These are phyloP conservation scores for Muscidifurax raptorellus DNA, from an alignment of 1,140 invertebrate genomes.

Conservation along the genomic window DNA sequence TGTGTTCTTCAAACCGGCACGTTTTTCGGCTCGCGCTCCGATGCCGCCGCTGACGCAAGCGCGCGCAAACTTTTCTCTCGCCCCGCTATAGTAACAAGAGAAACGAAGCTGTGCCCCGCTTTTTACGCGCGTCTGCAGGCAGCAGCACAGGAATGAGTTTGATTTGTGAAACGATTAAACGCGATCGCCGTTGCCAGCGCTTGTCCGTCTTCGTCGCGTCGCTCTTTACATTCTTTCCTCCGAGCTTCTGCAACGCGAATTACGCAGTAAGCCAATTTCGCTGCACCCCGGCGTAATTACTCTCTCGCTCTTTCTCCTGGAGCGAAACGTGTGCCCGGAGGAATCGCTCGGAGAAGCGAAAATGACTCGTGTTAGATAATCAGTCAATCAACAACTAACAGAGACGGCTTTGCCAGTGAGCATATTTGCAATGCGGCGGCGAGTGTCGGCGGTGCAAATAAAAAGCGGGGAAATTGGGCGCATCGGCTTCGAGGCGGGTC, in stretches of 20 bases:
- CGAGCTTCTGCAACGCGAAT: conserved; percentile 59
- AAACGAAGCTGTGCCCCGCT: not conserved
- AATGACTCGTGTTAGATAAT: not conserved
- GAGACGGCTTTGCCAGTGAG: not conserved
- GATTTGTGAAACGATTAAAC: conserved; percentile 29
- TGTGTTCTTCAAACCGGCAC: conserved; percentile 38
- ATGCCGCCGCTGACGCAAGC: conserved; percentile 16
- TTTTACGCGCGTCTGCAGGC: not conserved
- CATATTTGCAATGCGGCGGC: not conserved
- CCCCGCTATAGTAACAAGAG: not conserved
- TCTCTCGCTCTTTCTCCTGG: conserved; percentile 64
- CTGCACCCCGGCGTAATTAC: conserved; percentile 65
- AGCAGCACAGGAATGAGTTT: conserved; percentile 26
- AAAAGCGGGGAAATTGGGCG: not conserved
- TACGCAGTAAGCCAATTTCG: conserved; percentile 60
- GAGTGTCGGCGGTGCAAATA: not conserved
- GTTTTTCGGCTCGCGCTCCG: conserved; percentile 1
- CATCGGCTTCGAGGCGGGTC: not conserved
- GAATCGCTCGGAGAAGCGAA: not conserved
- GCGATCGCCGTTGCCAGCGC: not conserved
- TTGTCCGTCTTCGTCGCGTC: conserved; percentile 33
- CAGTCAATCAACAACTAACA: not conserved
- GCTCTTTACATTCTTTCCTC: conserved; percentile 59
- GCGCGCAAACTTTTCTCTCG: not conserved
- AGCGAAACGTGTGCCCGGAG: conserved; percentile 39